phyloP scores from a whole-genome alignment of 2,797 vertebrate species.

The Percopsis omiscomaycus region DNA sequence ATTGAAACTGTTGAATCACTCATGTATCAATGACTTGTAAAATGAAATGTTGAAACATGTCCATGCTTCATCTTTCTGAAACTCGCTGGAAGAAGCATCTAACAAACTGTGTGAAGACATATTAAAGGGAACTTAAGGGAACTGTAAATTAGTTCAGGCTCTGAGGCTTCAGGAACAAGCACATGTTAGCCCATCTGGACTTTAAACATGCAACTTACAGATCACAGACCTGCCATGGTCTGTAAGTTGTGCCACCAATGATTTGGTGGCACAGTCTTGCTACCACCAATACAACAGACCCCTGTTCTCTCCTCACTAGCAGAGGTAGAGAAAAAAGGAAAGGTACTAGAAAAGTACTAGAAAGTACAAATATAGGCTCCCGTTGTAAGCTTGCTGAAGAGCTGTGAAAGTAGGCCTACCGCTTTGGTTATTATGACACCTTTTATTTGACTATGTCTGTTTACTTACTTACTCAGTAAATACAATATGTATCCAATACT shows the following conservation, averaged over 20 bases:
- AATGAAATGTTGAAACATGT: too few species aligned
- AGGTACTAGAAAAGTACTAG: too few species aligned
- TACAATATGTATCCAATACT: too few species aligned
- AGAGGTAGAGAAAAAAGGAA: constrained; percentile 2
- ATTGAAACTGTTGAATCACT: too few species aligned
- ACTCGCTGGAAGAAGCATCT: too few species aligned
- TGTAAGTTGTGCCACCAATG: constrained; percentile 1
- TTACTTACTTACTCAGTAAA: background rate
- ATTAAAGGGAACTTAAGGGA: too few species aligned
- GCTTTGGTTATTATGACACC: background rate
- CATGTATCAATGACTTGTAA: too few species aligned
- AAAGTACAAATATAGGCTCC: too few species aligned
- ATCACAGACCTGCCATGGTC: constrained; percentile 39
- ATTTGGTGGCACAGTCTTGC: background rate
- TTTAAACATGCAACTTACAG: constrained; percentile 58
- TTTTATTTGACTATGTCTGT: background rate
- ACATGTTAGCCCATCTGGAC: constrained; percentile 73
- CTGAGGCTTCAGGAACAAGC: constrained; percentile 55
- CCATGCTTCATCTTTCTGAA: too few species aligned
- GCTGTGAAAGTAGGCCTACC: too few species aligned
- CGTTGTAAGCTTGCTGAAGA: too few species aligned
- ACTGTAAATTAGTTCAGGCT: constrained; percentile 52
- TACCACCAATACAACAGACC: constrained; percentile 25
- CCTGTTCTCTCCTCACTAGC: constrained; percentile 12
- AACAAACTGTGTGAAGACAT: too few species aligned